phyloP scores from a whole-genome alignment of 2,888 invertebrate species.

The Trisateles emortualis region DNA sequence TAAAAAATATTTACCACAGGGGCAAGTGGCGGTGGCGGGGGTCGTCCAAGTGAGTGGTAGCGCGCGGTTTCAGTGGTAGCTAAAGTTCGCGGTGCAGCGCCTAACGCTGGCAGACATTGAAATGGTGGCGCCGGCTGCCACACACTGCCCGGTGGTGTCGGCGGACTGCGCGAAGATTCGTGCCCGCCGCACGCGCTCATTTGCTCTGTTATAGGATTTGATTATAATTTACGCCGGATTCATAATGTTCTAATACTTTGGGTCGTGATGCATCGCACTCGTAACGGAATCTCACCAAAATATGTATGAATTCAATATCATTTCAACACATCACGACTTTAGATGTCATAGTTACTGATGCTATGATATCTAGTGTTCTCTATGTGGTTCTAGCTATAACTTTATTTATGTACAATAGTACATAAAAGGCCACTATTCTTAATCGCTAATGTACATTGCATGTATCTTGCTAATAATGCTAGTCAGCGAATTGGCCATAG shows the following conservation, averaged over 20 bases:
- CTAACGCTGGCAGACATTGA: slow-evolving; percentile 73
- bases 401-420: too few species aligned
- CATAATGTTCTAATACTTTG: background rate
- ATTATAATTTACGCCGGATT: background rate
- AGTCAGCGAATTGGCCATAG: too few species aligned
- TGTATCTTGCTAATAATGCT: too few species aligned
- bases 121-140: slow-evolving; percentile 83
- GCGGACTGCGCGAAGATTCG: slow-evolving; percentile 66
- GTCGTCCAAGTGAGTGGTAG: slow-evolving; percentile 77
- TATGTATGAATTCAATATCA: too few species aligned
- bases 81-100: slow-evolving; percentile 77
- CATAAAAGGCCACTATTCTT: too few species aligned
- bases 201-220: slow-evolving; percentile 51
- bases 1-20: slow-evolving; percentile 48
- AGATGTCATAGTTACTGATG: too few species aligned
- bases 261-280: too few species aligned
- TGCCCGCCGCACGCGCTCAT: slow-evolving; percentile 60
- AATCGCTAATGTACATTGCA: too few species aligned
- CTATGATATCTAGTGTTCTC: too few species aligned
- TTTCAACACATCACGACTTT: too few species aligned
- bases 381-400: too few species aligned
- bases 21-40: slow-evolving; percentile 55
- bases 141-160: slow-evolving; percentile 74
- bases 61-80: slow-evolving; percentile 69
- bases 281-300: too few species aligned